Conservation (phyloP, 1,140 invertebrate species). For the Bombus affinis region DNA sequence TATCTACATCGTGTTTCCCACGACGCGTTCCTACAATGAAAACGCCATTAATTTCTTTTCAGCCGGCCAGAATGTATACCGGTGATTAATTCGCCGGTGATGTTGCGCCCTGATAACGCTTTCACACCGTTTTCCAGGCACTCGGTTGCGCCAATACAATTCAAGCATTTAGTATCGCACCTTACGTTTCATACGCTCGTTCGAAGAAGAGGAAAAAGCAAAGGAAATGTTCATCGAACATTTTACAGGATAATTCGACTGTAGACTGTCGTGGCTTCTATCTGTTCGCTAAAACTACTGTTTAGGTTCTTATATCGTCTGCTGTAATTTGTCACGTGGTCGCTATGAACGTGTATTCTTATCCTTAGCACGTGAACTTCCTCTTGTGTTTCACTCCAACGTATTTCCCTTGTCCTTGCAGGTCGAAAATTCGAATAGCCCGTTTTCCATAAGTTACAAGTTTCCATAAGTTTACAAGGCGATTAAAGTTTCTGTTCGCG, state of each 20-base stretch:
- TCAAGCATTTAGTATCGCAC: background rate
- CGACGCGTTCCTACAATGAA: constrained; percentile 41
- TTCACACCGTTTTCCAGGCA: constrained; percentile 34
- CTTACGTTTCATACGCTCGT: background rate
- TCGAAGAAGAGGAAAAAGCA: fast-evolving
- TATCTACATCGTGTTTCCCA: constrained; percentile 24
- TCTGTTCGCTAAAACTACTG: background rate
- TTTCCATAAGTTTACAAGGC: background rate
- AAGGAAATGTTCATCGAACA: background rate
- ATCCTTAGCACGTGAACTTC: background rate
- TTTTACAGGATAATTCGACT: background rate
- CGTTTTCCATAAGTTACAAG: background rate
- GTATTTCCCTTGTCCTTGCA: no score
- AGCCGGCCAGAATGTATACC: background rate
- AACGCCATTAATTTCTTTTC: constrained; percentile 41
- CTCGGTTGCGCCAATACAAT: background rate
- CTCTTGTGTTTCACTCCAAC: fast-evolving
- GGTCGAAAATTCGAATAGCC: background rate
- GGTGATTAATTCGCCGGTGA: constrained; percentile 46
- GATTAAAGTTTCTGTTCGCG: background rate
- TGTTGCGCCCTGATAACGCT: constrained; percentile 36
- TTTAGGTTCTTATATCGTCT: background rate
- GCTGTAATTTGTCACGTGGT: background rate
- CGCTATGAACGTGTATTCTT: no score
- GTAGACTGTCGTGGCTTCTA: background rate